These are phyloP conservation scores for Rhinogobio ventralis DNA, from an alignment of 2,797 vertebrate species.

Conservation along the genomic window DNA sequence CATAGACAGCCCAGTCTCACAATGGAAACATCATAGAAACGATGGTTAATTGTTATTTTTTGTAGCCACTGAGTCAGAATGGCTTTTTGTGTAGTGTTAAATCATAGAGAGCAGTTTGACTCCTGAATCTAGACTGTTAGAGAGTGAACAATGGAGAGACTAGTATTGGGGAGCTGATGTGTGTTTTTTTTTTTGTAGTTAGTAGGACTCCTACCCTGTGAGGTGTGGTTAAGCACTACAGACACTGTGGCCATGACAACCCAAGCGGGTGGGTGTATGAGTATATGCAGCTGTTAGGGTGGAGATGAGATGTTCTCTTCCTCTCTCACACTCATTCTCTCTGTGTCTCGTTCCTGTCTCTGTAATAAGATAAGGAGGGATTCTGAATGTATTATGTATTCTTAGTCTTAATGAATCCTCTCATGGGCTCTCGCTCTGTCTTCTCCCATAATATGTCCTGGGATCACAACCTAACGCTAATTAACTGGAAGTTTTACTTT, in stretches of 20 bases:
- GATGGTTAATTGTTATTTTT: neutral
- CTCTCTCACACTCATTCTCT: slow-evolving; percentile 59
- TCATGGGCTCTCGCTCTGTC: neutral
- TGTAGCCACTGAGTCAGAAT: neutral
- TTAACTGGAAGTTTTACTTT: slow-evolving; percentile 48
- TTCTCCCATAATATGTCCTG: slow-evolving; percentile 12
- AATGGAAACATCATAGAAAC: neutral
- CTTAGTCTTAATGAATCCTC: slow-evolving; percentile 47
- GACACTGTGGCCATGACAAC: slow-evolving; percentile 45
- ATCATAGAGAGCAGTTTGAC: neutral
- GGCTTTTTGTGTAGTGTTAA: neutral
- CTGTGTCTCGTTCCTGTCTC: slow-evolving; percentile 39
- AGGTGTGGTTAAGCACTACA: slow-evolving; percentile 14
- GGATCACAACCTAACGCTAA: slow-evolving; percentile 46
- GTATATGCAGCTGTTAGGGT: slow-evolving; percentile 70
- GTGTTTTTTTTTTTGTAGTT: neutral
- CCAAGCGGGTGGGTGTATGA: slow-evolving; percentile 53
- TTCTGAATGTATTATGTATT: slow-evolving; percentile 36
- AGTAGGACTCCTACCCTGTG: slow-evolving; percentile 11
- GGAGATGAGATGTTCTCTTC: slow-evolving; percentile 60
- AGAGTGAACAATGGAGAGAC: neutral
- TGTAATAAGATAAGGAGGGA: slow-evolving; percentile 37
- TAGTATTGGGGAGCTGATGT: neutral
- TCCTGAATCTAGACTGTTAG: neutral
- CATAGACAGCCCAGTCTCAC: neutral